These are phyloP conservation scores for Drosophila seguyi DNA, from an alignment of 1,140 invertebrate genomes.

Conservation along the genomic window DNA sequence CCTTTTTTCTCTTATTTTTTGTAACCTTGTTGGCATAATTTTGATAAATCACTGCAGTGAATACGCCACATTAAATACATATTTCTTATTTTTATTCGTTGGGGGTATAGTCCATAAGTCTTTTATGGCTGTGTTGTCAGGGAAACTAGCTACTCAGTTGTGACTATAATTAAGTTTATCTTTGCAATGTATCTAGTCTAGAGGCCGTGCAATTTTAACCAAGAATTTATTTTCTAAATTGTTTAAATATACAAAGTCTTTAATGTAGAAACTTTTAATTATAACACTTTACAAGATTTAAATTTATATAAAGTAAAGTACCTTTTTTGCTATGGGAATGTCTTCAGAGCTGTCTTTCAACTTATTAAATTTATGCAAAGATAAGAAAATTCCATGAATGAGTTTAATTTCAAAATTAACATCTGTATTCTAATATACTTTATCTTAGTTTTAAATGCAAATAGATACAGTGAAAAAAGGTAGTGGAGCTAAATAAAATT, in stretches of 20 bases:
- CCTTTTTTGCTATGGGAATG: not conserved
- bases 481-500: not conserved
- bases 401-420: not conserved
- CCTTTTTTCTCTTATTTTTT: not conserved
- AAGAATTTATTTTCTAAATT: not conserved
- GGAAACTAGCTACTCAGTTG: slow-evolving; percentile 5
- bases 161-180: not conserved
- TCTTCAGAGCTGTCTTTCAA: slow-evolving; percentile 9
- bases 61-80: slow-evolving; percentile 35
- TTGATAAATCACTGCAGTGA: slow-evolving; percentile 30
- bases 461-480: not conserved
- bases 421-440: too few species aligned
- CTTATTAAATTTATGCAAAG: slow-evolving; percentile 5
- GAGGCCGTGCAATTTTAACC: not conserved
- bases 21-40: slow-evolving; percentile 28
- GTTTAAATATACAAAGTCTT: slow-evolving; percentile 4
- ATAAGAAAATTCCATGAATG: not conserved
- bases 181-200: not conserved
- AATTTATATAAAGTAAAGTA: not conserved
- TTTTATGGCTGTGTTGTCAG: not conserved
- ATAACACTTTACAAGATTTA: not conserved
- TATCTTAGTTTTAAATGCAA: too few species aligned
- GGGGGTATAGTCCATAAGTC: not conserved
- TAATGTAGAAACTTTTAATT: not conserved
- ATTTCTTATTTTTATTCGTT: slow-evolving; percentile 7